Base-by-base conservation (phyloP, 2,888 invertebrate genomes). In the Stenoptilia bipunctidactyla region DNA sequence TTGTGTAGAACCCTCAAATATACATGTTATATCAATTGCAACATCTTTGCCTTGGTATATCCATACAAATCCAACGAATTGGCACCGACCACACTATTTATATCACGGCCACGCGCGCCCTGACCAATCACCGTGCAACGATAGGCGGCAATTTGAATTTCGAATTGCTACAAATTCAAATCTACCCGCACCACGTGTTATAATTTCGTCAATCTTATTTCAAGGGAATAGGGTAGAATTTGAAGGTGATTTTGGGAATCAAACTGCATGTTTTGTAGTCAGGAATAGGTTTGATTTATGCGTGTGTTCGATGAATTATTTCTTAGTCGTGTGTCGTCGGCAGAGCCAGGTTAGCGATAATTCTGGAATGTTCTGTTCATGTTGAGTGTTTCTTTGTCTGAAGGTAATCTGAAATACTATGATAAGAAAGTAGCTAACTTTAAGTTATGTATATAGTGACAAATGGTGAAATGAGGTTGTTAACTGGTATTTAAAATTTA, bases 291-390 rank as follows among this genome's bases (percentile, higher is more conserved):
- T 70, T 82, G 79, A 82, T 80, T 80, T 79, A 82, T 77, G 73
- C 63, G 67, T 73, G 66, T 58, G 70, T 80, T 76, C 77, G 67
- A 80, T 82, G 76, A 80, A 70, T 79, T 79, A 80, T 80, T n/a
- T 68, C 66, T 56, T 51, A 51, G 53, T 55, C 61, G 61, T 64
- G 55, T 64, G 73, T 69, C 74, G 68, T 62, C 66, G 63, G 57
- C 58, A 66, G 4, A 20, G 20, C 20, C 20, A 20, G 20, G 20
- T 20, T 20, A 8, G 20, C 8, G 20, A 20, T 20, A 20, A 20
- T 20, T 20, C 20, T 20, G 20, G 20, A 20, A 20, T 20, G 20
- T 20, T 20, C 20, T 20, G 20, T 20, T 20, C 20, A 20, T 20
- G 20, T 20, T 20, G 20, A 20, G 20, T 20, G 20, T 20, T 20